Conservation (phyloP, 1,140 invertebrate genomes). For the Pogonus chalceus region DNA sequence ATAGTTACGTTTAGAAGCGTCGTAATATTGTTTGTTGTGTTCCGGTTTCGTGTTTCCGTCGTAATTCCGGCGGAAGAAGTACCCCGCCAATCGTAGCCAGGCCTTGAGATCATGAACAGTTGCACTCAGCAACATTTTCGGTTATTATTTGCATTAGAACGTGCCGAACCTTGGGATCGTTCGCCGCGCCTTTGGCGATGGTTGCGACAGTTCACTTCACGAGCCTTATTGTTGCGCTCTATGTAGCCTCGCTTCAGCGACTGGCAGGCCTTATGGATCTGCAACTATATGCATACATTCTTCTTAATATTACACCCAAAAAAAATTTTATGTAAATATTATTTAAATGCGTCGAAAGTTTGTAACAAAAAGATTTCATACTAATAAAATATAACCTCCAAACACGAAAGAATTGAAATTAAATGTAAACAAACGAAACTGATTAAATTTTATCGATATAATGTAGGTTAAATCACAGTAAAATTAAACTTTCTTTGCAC, state of each 20-base stretch:
- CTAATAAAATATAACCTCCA: conserved; percentile 3
- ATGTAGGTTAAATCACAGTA: too few species aligned
- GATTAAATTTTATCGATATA: too few species aligned
- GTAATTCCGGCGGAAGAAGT: too few species aligned
- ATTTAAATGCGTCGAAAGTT: too few species aligned
- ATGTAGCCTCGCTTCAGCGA: conserved; percentile 46
- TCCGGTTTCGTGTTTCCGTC: neutral
- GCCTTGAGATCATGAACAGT: too few species aligned
- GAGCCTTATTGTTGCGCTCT: conserved; percentile 53
- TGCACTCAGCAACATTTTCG: conserved; percentile 50
- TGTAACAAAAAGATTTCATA: conserved; percentile 8
- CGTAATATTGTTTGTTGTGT: neutral
- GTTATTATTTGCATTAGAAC: conserved; percentile 60
- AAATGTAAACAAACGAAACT: too few species aligned
- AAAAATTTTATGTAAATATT: too few species aligned
- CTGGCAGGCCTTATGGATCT: conserved; percentile 42
- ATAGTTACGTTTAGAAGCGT: too few species aligned
- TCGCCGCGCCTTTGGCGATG: conserved; percentile 51
- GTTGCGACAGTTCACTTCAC: conserved; percentile 50
- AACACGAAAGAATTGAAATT: too few species aligned
- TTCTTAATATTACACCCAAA: too few species aligned
- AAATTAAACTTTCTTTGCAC: too few species aligned
- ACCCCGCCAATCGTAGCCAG: too few species aligned
- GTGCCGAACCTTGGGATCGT: conserved; percentile 45
- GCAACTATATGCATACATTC: conserved; percentile 36